Evolutionary conservation across 2,797 vertebrate genomes (phyloP), one percentile per base, ranked within the genome.

Genomic region (Benthosema pterotum): DNA sequence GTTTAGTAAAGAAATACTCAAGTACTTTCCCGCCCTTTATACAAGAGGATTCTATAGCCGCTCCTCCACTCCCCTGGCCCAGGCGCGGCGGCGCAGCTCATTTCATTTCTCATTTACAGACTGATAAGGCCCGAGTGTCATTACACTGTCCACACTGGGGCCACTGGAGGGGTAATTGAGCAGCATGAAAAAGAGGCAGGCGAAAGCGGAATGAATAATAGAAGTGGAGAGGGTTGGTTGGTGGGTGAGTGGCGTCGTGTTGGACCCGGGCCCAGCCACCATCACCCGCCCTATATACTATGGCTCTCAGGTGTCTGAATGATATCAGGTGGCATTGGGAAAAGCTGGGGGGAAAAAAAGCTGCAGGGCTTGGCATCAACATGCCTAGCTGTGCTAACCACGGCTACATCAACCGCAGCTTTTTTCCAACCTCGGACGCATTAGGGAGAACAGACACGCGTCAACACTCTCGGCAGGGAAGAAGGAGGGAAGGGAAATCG

Each of bases 81-180:
- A 69, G 91, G 92, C 93, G 92, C 88, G 68, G 92, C 92, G 93
- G 89, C 84, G 94, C 92, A 93, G 94, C 93, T 95, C 94, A 95
- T 96, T 97, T 96, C 94, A 96, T 96, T 97, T 94, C 96, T 97
- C 96, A 97, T 96, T 97, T 97, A 94, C 94, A 93, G 91, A 94
- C 93, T 95, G 94, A 97, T 97, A 96, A 98, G n/a, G n/a, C 97
- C 95, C 97, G 94, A 95, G 96, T 94, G 95, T 95, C 95, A 96
- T 97, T 97, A 97, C 92, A 90, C 92, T 94, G 94, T 92, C 94
- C 93, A 91, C 91, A 94, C 89, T 88, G 93, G 94, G 93, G 92
- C 28, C 62, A 93, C 94, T 93, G 92, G 92, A 90, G 87, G 90
- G 83, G 79, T 96, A 96, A 98, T 96, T 97, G 96, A 96, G 95